Conservation (phyloP, 2,797 vertebrate genomes). For the Natrix natrix region DNA sequence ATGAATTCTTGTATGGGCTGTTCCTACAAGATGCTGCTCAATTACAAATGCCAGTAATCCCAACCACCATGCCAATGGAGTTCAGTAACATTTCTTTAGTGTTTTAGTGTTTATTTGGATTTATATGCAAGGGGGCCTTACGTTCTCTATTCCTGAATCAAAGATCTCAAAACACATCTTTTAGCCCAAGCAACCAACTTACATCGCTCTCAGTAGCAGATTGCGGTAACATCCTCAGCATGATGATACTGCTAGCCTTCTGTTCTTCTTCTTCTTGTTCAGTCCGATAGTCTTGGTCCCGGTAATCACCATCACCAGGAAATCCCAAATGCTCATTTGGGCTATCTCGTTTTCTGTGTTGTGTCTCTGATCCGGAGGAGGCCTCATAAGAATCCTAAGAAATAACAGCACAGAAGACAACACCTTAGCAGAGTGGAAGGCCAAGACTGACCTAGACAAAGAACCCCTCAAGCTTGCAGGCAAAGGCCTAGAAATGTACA, state of each 20-base stretch:
- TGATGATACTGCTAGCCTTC: constrained; percentile 90
- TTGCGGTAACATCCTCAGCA: constrained; percentile 90
- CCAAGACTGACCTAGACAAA: background rate
- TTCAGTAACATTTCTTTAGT: background rate
- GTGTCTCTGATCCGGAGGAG: constrained; percentile 63
- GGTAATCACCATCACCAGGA: constrained; percentile 76
- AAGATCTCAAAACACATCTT: background rate
- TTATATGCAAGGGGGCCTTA: background rate
- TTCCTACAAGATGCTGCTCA: background rate
- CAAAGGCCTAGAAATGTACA: background rate
- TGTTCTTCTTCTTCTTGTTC: constrained; percentile 84
- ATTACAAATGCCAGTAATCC: background rate
- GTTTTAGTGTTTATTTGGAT: no score
- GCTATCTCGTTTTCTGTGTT: constrained; percentile 59
- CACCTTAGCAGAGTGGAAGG: background rate
- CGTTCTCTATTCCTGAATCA: background rate
- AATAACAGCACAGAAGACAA: constrained; percentile 45
- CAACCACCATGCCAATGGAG: background rate
- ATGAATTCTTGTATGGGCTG: background rate
- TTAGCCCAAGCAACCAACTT: constrained; percentile 29
- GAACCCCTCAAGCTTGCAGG: background rate
- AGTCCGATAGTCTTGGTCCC: constrained; percentile 88
- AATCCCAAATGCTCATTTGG: constrained; percentile 61
- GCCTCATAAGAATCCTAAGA: constrained; percentile 66
- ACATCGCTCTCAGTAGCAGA: constrained; percentile 86